Evolutionary conservation across 1,140 invertebrate species (phyloP).

Genomic region (Leptonema lineaticorne): DNA sequence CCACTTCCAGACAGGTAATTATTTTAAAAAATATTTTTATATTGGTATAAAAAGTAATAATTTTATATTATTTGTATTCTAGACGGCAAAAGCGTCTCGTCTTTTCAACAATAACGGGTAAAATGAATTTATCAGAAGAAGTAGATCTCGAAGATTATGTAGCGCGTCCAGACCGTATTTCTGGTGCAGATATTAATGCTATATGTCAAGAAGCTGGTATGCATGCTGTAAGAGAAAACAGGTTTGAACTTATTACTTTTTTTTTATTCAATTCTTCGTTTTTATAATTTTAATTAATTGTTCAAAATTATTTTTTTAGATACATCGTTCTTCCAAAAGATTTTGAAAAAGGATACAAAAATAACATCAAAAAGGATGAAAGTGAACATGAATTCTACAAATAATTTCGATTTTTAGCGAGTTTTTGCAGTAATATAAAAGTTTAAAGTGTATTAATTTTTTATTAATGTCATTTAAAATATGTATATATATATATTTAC

Average conservation of each 20-base stretch:
- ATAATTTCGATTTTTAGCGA: no score
- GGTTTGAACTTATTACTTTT: slow-evolving; percentile 42
- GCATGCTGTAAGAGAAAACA: slow-evolving; percentile 98
- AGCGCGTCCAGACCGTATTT: slow-evolving; percentile 96
- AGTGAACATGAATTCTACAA: slow-evolving; percentile 99
- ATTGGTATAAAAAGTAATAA: neutral
- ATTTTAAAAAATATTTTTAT: neutral
- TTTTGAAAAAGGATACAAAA: slow-evolving; percentile 98
- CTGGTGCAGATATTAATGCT: slow-evolving; percentile 98
- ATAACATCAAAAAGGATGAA: slow-evolving; percentile 99
- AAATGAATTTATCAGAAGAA: slow-evolving; percentile 99
- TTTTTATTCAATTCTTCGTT: neutral
- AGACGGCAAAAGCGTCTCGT: slow-evolving; percentile 96
- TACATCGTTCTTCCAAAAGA: slow-evolving; percentile 98
- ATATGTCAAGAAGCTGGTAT: slow-evolving; percentile 97
- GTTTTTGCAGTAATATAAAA: no score
- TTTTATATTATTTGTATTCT: slow-evolving; percentile 14
- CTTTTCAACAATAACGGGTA: slow-evolving; percentile 96
- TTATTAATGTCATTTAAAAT: no score
- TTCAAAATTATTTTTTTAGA: slow-evolving; percentile 59
- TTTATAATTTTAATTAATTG: slow-evolving; percentile 21
- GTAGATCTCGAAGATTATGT: slow-evolving; percentile 99
- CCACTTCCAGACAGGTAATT: slow-evolving; percentile 83
- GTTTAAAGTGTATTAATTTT: no score
- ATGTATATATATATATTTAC: no score